Conservation (phyloP, 2,113 vertebrate species). For the Dicerorhinus sumatrensis region DNA sequence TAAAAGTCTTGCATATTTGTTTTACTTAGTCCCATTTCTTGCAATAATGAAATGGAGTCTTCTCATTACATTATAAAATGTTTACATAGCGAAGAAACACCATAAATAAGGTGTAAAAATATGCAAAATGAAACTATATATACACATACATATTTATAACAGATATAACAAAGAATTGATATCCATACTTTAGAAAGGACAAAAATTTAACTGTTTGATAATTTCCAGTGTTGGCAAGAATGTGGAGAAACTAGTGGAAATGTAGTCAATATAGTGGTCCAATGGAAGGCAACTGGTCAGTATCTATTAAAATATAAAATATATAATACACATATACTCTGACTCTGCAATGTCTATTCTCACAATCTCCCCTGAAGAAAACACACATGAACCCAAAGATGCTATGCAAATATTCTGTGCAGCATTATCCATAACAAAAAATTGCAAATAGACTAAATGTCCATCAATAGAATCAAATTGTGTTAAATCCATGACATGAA, state of each 20-base stretch:
- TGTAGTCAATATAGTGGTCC: not conserved
- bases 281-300: not conserved
- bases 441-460: not conserved
- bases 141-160: not conserved
- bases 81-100: not conserved
- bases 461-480: not conserved
- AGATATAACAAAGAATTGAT: not conserved
- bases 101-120: not conserved
- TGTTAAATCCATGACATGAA: not conserved
- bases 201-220: not conserved
- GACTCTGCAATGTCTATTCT: not conserved
- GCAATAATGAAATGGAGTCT: not conserved
- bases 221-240: not conserved
- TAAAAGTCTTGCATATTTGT: not conserved
- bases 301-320: slow-evolving; percentile 14
- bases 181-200: not conserved
- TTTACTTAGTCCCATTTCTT: not conserved
- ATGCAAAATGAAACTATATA: not conserved
- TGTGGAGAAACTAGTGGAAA: not conserved
- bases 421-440: not conserved
- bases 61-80: not conserved
- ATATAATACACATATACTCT: not conserved
- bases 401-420: not conserved
- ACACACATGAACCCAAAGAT: not conserved
- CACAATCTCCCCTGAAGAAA: not conserved